Conservation (phyloP, 2,888 invertebrate genomes). For the Dusona sp. region DNA sequence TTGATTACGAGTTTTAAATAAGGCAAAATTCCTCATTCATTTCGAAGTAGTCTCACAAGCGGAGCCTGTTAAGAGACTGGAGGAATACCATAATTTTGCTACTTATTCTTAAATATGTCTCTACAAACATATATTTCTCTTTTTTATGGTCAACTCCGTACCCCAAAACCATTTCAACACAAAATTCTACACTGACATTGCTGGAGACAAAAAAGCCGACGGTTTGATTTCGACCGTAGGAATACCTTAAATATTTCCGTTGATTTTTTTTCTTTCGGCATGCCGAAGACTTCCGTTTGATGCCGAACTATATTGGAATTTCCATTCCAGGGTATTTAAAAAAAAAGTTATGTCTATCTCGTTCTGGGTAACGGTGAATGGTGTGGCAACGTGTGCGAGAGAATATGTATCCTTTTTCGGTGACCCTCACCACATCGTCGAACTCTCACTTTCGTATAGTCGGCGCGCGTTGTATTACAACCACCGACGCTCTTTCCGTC, state of each 20-base stretch:
- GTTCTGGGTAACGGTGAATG: conserved; percentile 39
- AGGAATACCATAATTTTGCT: not conserved
- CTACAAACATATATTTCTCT: not conserved
- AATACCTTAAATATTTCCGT: not conserved
- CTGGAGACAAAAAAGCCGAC: not conserved
- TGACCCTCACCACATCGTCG: conserved; percentile 39
- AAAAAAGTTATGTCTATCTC: conserved; percentile 38
- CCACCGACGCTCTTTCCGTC: conserved; percentile 50
- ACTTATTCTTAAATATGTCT: not conserved
- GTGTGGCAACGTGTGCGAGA: conserved; percentile 40
- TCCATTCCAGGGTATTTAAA: conserved; percentile 5
- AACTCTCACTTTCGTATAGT: conserved; percentile 60
- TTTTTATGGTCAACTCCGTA: not conserved
- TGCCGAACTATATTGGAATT: conserved; percentile 31
- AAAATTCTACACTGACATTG: conserved; percentile 9
- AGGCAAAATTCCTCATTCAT: not conserved
- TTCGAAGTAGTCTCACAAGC: not conserved
- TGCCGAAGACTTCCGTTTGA: conserved; percentile 22
- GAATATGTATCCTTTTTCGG: conserved; percentile 60
- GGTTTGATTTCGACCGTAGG: not conserved
- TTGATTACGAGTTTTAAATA: not conserved
- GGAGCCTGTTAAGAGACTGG: not conserved
- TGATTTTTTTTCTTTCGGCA: conserved; percentile 11
- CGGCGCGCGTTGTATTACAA: conserved; percentile 51
- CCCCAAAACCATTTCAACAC: not conserved